Conservation (phyloP, 1,140 invertebrate species). For the Penaeus indicus region DNA sequence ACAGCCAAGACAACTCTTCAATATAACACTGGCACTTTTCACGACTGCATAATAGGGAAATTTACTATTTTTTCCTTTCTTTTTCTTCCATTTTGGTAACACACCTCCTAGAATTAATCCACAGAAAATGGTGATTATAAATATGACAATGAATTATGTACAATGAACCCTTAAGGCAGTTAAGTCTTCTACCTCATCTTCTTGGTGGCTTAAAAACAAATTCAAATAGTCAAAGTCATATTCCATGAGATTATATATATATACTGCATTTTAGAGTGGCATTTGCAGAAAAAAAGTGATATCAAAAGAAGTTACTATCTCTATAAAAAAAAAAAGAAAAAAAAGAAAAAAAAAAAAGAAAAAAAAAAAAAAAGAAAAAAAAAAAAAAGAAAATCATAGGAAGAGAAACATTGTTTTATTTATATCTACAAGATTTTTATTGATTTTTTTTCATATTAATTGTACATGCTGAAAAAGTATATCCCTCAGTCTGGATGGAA, state of each 20-base stretch:
- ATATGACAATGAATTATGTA: slow-evolving; percentile 64
- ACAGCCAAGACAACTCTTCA: slow-evolving; percentile 42
- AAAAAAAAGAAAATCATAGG: neutral
- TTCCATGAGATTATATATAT: too few relatives aligned
- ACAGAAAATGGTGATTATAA: slow-evolving; percentile 62
- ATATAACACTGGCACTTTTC: slow-evolving; percentile 35
- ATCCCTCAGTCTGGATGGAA: slow-evolving; percentile 60
- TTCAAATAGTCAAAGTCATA: slow-evolving; percentile 1
- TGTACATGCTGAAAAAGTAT: slow-evolving; percentile 16
- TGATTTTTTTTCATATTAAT: slow-evolving; percentile 6
- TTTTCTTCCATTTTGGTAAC: slow-evolving; percentile 35
- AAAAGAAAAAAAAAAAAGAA: neutral
- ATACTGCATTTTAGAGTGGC: too few relatives aligned
- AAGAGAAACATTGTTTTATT: slow-evolving; percentile 5
- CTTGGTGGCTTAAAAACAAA: neutral
- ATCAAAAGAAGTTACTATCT: too few relatives aligned
- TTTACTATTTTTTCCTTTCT: neutral
- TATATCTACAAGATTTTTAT: slow-evolving; percentile 1
- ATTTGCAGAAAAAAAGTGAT: too few relatives aligned
- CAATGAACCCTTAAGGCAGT: slow-evolving; percentile 44
- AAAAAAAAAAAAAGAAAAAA: too few relatives aligned
- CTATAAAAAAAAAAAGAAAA: too few relatives aligned
- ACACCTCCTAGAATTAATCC: slow-evolving; percentile 54
- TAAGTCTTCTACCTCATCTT: slow-evolving; percentile 5
- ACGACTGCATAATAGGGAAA: too few relatives aligned